Conservation (phyloP, 2,797 vertebrate species). For the Erethizon dorsatum region DNA sequence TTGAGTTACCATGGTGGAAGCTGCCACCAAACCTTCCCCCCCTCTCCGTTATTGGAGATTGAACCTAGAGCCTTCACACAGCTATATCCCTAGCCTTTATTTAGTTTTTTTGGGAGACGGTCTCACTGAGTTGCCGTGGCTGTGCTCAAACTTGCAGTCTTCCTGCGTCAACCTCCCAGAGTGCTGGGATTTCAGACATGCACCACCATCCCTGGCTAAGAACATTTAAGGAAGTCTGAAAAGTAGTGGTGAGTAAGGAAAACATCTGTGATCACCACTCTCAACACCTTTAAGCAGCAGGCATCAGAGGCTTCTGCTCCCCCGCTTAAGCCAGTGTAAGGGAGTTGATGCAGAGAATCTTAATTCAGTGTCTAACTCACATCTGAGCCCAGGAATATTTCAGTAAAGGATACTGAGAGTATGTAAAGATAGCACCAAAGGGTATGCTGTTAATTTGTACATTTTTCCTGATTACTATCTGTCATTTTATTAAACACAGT, state of each 20-base stretch:
- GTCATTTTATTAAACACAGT: slow-evolving; percentile 3
- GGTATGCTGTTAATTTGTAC: background rate
- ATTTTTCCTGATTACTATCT: slow-evolving; percentile 25
- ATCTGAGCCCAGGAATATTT: background rate
- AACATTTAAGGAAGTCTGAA: slow-evolving; percentile 47
- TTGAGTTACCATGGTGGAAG: slow-evolving; percentile 2
- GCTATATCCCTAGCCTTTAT: background rate
- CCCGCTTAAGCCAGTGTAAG: background rate
- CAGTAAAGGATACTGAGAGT: slow-evolving; percentile 53
- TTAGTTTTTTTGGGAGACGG: background rate
- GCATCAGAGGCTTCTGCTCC: background rate
- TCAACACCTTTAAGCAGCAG: slow-evolving; percentile 24
- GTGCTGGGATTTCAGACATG: background rate
- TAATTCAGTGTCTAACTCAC: background rate
- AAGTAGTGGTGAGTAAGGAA: slow-evolving; percentile 67
- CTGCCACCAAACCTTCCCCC: background rate
- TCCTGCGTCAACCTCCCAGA: background rate
- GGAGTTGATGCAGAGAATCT: background rate
- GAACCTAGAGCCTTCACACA: background rate
- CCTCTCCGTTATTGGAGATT: background rate
- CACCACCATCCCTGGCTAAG: background rate
- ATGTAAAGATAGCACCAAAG: background rate
- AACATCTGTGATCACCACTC: background rate
- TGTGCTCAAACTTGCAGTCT: background rate
- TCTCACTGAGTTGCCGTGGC: background rate